Evolutionary conservation across 2,888 invertebrate genomes (phyloP), one percentile per base, ranked within the genome.

Genomic region (Rhorus exstirpatorius): DNA sequence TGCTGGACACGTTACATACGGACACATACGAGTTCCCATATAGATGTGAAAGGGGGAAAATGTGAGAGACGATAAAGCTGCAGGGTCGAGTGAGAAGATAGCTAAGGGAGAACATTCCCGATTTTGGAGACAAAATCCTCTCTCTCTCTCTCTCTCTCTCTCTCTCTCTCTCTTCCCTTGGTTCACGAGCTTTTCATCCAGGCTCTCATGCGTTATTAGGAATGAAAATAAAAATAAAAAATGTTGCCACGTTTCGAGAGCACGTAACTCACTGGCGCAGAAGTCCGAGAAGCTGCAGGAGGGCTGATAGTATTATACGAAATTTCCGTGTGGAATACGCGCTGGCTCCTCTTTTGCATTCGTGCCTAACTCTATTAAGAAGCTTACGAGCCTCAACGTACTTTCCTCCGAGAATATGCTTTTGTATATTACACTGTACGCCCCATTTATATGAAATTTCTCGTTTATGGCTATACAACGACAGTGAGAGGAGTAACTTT

Each of bases 291-390:
- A 63, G 21, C 41, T n/a, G 46, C 46, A 65, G 17, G 26, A 4
- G 14, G 1, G 24, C 44, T 26, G 24, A 49, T 17, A 10, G 17
- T 14, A 2, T 31, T 17, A 49, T 46, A 26, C 17, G 24, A 44
- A 63, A 63, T 63, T 63, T 8, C 10, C 24, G 24, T 3, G 44
- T 49, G 49, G 24, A 49, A 65, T 26, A 65, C 49, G 65, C 24
- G 26, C 49, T 7, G n/a, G 63, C 63, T 19, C 44, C 65, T 65
- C 46, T 46, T 14, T 49, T 26, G 10, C 49, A 31, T 65, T 65
- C n/a, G n/a, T 7, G 17, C 65, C 19, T 19, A 31, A 65, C 26
- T 65, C 49, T 24, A 65, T 65, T 65, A 65, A 65, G 26, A 31
- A 65, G 65, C 65, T 65, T 31, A 31, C 49, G 49, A 44, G 44